Percentiles rank a stretch among this genome's conserved stretches.
Evolutionary conservation across 2,888 invertebrate species (phyloP).

Genomic region (Cantharis flavilabris): DNA sequence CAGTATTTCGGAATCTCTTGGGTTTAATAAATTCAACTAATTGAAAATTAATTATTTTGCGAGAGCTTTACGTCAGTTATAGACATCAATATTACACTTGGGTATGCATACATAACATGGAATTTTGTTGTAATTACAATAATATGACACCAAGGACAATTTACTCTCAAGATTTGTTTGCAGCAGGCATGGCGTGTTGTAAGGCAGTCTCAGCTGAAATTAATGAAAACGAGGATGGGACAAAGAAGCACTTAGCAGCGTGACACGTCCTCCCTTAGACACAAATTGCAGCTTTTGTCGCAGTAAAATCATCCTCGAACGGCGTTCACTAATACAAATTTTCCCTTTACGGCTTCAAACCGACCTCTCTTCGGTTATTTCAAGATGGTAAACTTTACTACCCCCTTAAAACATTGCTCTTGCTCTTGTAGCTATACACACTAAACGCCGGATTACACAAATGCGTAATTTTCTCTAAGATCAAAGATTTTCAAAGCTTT

Average conservation of each 20-base stretch:
- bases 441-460: slow-evolving; percentile 24
- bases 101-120: slow-evolving; percentile 13
- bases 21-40: slow-evolving; percentile 1
- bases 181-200: slow-evolving; percentile 6
- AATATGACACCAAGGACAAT: slow-evolving; percentile 24
- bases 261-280: slow-evolving; percentile 30
- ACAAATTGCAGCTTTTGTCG: slow-evolving; percentile 32
- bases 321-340: slow-evolving; percentile 21
- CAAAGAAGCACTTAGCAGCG: slow-evolving; percentile 32
- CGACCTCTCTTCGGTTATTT: slow-evolving; percentile 5
- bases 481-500: slow-evolving; percentile 24
- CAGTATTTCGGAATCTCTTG: not conserved
- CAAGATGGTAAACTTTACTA: slow-evolving; percentile 20
- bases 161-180: slow-evolving; percentile 26
- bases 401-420: slow-evolving; percentile 3
- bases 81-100: slow-evolving; percentile 18
- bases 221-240: slow-evolving; percentile 27
- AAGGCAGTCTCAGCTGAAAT: slow-evolving; percentile 18
- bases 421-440: slow-evolving; percentile 10
- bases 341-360: slow-evolving; percentile 20
- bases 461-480: slow-evolving; percentile 20
- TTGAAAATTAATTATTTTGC: slow-evolving; percentile 15
- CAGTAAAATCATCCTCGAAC: slow-evolving; percentile 30
- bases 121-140: slow-evolving; percentile 22
- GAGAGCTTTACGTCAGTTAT: slow-evolving; percentile 10